Base-by-base conservation (phyloP, 2,797 vertebrate genomes). In the Etheostoma nigrum region DNA sequence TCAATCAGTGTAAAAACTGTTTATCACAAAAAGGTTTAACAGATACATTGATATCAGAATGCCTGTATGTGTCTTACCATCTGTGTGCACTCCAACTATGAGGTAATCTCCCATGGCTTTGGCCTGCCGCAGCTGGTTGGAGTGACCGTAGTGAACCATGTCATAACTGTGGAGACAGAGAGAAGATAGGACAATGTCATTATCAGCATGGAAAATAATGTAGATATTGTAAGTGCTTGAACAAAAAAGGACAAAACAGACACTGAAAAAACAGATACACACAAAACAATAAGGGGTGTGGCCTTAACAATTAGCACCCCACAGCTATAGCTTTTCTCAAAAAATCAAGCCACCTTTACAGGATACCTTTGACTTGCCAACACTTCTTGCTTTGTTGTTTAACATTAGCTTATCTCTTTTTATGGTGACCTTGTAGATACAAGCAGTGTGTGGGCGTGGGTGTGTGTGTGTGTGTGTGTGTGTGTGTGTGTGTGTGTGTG, bases 71-170 rank as follows among this genome's bases (percentile, higher is more conserved):
- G 30, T 23, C 85, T 87, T 93, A 99, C 98, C 96, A 7, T 99
- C 98, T 0, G 97, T 99, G 68, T 99, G 98, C 30, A 99, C 98
- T 4, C 98, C 98, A 0, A 95, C 98, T n/a, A 97, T 95, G 81
- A 99, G 96, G 89, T 96, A 95, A 89, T 99, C 98, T 1, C 98
- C 98, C 97, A 99, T 98, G 62, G 92, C 96, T 85, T 97, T 97
- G 0, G 98, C 98, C 93, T 99, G 98, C 59, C 98, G 96, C 76
- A 99, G 95, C 91, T 99, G 98, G 94, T 99, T 99, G 0, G 98
- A 99, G 92, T 99, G 98, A 12, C 98, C 98, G 0, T 98, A 99
- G 87, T 99, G 98, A n/a, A 99, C 98, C 98, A 99, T 99, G 94
- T 99, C 98, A 60, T 99, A 99, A 93, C 98, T 99, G 90, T 9